phyloP scores from a whole-genome alignment of 2,888 invertebrate genomes.

The Ditula angustiorana region DNA sequence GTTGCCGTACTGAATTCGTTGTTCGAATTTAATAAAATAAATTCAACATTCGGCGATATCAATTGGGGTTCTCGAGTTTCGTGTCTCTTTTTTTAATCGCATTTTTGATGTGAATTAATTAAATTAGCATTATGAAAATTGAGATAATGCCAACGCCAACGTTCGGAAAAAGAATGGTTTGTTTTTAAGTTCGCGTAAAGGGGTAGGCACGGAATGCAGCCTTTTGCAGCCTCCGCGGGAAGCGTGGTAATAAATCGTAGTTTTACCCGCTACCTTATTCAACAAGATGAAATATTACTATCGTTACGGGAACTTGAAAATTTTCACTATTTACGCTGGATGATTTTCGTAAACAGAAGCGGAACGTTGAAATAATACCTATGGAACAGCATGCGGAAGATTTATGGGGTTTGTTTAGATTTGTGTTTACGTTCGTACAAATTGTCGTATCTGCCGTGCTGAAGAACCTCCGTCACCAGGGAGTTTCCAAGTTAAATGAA shows the following conservation, averaged over 20 bases:
- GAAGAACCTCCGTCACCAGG: no score
- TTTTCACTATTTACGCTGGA: conserved; percentile 40
- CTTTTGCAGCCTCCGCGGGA: conserved; percentile 24
- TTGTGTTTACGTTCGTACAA: neutral
- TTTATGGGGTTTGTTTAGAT: conserved; percentile 5
- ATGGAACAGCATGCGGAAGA: conserved; percentile 18
- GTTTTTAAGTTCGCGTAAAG: conserved; percentile 35
- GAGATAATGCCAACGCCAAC: conserved; percentile 5
- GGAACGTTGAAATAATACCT: conserved; percentile 21
- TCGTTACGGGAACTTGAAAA: conserved; percentile 38
- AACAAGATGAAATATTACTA: conserved; percentile 37
- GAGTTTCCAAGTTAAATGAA: no score
- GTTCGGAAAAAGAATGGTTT: conserved; percentile 26
- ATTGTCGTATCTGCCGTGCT: neutral
- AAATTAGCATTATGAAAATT: conserved; percentile 16
- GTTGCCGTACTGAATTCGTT: conserved; percentile 20
- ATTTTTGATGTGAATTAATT: conserved; percentile 13
- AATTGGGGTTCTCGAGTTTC: conserved; percentile 1
- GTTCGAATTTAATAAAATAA: conserved; percentile 22
- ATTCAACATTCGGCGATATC: conserved; percentile 20
- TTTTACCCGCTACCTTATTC: conserved; percentile 38
- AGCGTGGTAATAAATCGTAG: conserved; percentile 36
- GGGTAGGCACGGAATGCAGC: conserved; percentile 24
- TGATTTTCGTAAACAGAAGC: conserved; percentile 36
- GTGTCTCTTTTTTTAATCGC: conserved; percentile 7